Evolutionary conservation across 2,113 vertebrate species (phyloP).

Genomic region (Prietella phreatophila): DNA sequence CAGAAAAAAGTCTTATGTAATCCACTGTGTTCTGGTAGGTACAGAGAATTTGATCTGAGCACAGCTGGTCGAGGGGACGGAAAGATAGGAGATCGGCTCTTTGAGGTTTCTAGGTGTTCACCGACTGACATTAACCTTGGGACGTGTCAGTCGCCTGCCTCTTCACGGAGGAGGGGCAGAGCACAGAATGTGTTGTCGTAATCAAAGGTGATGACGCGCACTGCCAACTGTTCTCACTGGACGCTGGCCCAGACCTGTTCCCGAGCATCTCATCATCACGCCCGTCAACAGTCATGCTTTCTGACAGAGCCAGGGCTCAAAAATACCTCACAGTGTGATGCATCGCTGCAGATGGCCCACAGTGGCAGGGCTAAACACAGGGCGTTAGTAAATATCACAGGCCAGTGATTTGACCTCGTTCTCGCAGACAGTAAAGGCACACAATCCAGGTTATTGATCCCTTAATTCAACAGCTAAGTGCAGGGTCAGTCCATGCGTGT

Average conservation of each 20-base stretch:
- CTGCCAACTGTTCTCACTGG: slow-evolving; percentile 71
- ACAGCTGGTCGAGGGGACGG: neutral
- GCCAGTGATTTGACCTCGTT: neutral
- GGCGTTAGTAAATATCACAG: slow-evolving; percentile 30
- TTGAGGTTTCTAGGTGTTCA: neutral
- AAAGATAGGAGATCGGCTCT: neutral
- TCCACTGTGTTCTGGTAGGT: neutral
- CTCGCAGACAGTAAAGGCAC: slow-evolving; percentile 5
- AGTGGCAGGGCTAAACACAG: slow-evolving; percentile 22
- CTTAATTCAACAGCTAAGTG: slow-evolving; percentile 42
- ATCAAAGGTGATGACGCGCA: slow-evolving; percentile 67
- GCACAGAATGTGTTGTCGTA: slow-evolving; percentile 49
- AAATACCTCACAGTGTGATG: slow-evolving; percentile 22
- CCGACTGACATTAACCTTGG: slow-evolving; percentile 29
- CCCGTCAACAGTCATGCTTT: slow-evolving; percentile 53
- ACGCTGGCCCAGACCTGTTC: slow-evolving; percentile 67
- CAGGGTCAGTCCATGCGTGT: slow-evolving; percentile 25
- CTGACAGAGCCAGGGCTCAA: slow-evolving; percentile 18
- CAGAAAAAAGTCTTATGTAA: neutral
- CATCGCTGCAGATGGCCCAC: slow-evolving; percentile 1
- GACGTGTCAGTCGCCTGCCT: slow-evolving; percentile 31
- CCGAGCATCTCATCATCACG: slow-evolving; percentile 61
- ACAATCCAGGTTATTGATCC: slow-evolving; percentile 39
- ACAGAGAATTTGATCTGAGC: neutral
- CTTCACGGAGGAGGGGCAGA: neutral